Evolutionary conservation across 1,140 invertebrate species (phyloP).

Genomic region (Plectus sambesii): DNA sequence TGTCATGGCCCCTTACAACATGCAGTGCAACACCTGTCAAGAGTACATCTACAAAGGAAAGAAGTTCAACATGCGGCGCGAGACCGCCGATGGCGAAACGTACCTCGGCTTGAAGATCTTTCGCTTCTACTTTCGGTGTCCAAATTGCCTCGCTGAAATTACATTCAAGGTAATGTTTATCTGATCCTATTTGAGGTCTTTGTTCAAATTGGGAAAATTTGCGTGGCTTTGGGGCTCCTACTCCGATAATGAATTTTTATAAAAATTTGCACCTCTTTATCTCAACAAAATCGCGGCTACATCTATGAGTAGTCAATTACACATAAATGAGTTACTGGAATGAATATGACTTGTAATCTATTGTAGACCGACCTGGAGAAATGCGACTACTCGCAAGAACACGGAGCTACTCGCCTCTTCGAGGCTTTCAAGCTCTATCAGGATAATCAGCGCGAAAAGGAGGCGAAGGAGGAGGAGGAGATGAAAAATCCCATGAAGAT

Average conservation of each 20-base stretch:
- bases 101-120: slow-evolving; percentile 97
- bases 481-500: slow-evolving; percentile 96
- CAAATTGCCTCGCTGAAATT: slow-evolving; percentile 92
- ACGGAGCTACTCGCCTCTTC: slow-evolving; percentile 96
- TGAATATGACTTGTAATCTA: slow-evolving; percentile 5
- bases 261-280: too few species aligned
- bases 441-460: slow-evolving; percentile 80
- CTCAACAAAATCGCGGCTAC: slow-evolving; percentile 6
- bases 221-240: too few species aligned
- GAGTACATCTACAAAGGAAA: slow-evolving; percentile 99
- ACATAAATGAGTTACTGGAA: background rate
- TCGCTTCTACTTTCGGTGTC: slow-evolving; percentile 71
- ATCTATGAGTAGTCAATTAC: slow-evolving; percentile 1
- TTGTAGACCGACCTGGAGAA: slow-evolving; percentile 85
- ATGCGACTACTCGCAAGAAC: slow-evolving; percentile 95
- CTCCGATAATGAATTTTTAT: too few species aligned
- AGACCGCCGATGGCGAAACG: slow-evolving; percentile 92
- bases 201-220: slow-evolving; percentile 9
- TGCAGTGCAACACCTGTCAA: slow-evolving; percentile 80
- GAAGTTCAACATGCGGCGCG: slow-evolving; percentile 97
- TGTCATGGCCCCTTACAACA: slow-evolving; percentile 46
- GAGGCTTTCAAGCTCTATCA: slow-evolving; percentile 91
- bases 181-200: slow-evolving; percentile 6
- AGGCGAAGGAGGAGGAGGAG: slow-evolving; percentile 90
- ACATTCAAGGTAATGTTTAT: slow-evolving; percentile 71